Percentiles rank a stretch among this genome's conserved stretches.
Conservation (phyloP, 2,888 invertebrate genomes). For the Hyppa rectilinea region DNA sequence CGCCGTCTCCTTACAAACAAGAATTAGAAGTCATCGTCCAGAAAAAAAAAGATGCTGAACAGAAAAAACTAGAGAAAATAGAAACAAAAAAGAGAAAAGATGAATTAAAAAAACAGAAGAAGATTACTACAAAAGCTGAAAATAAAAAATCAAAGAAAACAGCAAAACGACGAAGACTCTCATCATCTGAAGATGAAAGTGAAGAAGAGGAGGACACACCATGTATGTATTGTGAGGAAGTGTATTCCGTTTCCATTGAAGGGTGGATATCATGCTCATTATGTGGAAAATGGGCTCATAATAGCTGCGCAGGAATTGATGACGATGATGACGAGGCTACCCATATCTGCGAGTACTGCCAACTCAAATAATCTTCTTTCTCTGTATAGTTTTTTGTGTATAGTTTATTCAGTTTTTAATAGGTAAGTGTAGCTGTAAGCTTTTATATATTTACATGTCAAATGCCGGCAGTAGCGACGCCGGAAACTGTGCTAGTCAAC, state of each 20-base stretch:
- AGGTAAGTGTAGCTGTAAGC: too few relatives aligned
- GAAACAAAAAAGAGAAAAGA: conserved; percentile 38
- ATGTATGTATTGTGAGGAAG: conserved; percentile 42
- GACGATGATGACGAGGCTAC: neutral
- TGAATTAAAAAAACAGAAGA: conserved; percentile 41
- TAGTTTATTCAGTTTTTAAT: too few relatives aligned
- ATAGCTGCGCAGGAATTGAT: neutral
- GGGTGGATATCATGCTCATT: conserved; percentile 16
- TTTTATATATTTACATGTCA: too few relatives aligned
- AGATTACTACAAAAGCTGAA: conserved; percentile 13
- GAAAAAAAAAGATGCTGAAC: neutral
- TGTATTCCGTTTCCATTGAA: conserved; percentile 56
- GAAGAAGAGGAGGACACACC: conserved; percentile 42
- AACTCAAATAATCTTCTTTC: neutral
- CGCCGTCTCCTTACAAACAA: conserved; percentile 51
- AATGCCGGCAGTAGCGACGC: too few relatives aligned
- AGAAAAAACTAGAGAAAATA: conserved; percentile 27
- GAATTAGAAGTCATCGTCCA: conserved; percentile 13
- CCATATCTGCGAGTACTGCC: neutral
- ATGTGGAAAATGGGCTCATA: conserved; percentile 2
- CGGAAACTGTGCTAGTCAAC: too few relatives aligned
- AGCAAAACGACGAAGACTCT: conserved; percentile 3
- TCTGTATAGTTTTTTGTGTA: too few relatives aligned
- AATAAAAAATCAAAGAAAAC: conserved; percentile 1
- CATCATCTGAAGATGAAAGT: conserved; percentile 45